phyloP scores from a whole-genome alignment of 1,140 invertebrate species.

The Arion vulgaris region DNA sequence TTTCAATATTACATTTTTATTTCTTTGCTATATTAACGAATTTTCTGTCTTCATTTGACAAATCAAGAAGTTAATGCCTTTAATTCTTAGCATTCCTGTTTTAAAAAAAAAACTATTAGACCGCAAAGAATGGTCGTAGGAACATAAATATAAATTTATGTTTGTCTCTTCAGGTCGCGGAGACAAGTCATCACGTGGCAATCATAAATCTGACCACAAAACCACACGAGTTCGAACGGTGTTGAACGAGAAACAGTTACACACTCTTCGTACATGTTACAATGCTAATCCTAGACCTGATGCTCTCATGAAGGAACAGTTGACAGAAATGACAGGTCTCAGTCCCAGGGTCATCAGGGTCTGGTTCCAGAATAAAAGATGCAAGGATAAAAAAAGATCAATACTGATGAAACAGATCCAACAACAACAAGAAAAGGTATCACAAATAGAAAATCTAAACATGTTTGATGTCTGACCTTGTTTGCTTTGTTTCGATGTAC shows the following conservation, averaged over 20 bases:
- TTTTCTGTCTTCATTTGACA: too few relatives aligned
- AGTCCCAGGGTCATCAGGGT: conserved; percentile 96
- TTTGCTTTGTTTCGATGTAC: too few relatives aligned
- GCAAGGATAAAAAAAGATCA: conserved; percentile 99
- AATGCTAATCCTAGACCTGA: conserved; percentile 97
- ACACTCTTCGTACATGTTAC: conserved; percentile 92
- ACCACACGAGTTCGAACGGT: conserved; percentile 97
- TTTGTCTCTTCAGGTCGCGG: conserved; percentile 56
- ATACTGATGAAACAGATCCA: conserved; percentile 97
- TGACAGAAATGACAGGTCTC: conserved; percentile 98
- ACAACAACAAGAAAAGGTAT: conserved; percentile 88
- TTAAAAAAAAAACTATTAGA: too few relatives aligned
- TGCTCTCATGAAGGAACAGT: conserved; percentile 98
- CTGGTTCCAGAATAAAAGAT: conserved; percentile 99
- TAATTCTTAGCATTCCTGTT: too few relatives aligned
- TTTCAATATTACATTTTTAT: too few relatives aligned
- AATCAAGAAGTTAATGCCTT: too few relatives aligned
- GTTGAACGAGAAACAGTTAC: conserved; percentile 97
- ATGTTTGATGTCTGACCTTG: too few relatives aligned
- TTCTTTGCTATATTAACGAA: too few relatives aligned
- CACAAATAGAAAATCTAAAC: conserved; percentile 11
- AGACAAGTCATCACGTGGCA: conserved; percentile 53
- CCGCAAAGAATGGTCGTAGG: too few relatives aligned
- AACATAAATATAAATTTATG: too few relatives aligned
- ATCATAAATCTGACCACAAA: conserved; percentile 77